Base-by-base conservation (phyloP, 2,797 vertebrate genomes). In the Mastacembelus armatus region DNA sequence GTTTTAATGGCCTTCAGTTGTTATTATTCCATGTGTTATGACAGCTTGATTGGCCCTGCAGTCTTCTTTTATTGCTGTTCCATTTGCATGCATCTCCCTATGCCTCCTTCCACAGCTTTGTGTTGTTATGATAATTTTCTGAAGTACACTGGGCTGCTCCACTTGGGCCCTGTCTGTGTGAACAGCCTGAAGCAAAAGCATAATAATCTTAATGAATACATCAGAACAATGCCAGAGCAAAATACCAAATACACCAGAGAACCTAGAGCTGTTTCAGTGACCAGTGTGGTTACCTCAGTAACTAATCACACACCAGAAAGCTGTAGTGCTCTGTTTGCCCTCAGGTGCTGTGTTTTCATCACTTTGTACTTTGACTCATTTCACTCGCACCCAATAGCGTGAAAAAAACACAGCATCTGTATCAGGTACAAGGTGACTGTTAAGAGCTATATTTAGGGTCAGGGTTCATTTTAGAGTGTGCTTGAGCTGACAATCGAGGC, bases 51-150 rank as follows among this genome's bases (percentile, higher is more conserved):
- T 88, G 85, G 87, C 65, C 83, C 78, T 24, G 73, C 64, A 45
- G 78, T 81, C 48, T 66, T 77, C 82, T 86, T 88, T 86, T 68
- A 85, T 77, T 74, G 80, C 68, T 15, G 59, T 67, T 43, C 49
- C 75, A 84, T 89, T 88, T 86, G 81, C 79, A 80, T 85, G 73
- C 68, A 7, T 62, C 77, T 87, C 65, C 63, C 39, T 70, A 52
- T 63, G 52, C 72, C 7, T 63, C 66, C 73, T 77, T 77, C 70
- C 54, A 54, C 65, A 63, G 72, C 69, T 77, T 85, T 59, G 80
- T 83, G 86, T 83, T 87, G 86, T 91, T 89, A 92, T 92, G 91
- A 67, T 90, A 90, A 91, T 90, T 89, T 77, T 59, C 71, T 71
- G 77, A 81, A 80, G 90, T 79, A 87, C 81, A 89, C 90, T 87